These are phyloP conservation scores for Leptopilina clavipes DNA, from an alignment of 1,140 invertebrate genomes.

Conservation along the genomic window DNA sequence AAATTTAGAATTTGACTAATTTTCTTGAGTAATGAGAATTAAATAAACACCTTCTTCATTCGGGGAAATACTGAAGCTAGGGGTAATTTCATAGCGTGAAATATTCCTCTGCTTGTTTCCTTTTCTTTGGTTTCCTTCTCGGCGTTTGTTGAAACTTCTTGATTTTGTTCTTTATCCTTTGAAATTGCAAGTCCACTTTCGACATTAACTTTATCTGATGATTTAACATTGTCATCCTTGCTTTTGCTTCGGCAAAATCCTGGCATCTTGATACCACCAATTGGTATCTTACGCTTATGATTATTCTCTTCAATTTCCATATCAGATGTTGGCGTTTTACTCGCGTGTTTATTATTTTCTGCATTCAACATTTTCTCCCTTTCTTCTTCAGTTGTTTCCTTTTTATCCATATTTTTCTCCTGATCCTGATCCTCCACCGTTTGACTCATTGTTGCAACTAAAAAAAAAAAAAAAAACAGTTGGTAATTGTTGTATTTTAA, in stretches of 20 bases:
- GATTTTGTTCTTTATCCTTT: slow-evolving; percentile 72
- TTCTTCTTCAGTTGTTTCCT: slow-evolving; percentile 83
- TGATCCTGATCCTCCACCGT: slow-evolving; percentile 52
- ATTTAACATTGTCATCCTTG: slow-evolving; percentile 75
- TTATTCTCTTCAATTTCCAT: slow-evolving; percentile 76
- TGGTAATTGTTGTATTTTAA: too few species aligned
- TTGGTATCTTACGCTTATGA: slow-evolving; percentile 85
- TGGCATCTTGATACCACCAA: slow-evolving; percentile 88
- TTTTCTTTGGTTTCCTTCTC: slow-evolving; percentile 72
- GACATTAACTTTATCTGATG: slow-evolving; percentile 58
- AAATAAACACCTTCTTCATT: slow-evolving; percentile 67
- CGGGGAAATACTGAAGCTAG: slow-evolving; percentile 79
- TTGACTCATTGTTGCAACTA: slow-evolving; percentile 62
- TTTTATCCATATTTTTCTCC: slow-evolving; percentile 80
- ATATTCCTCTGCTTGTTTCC: slow-evolving; percentile 71
- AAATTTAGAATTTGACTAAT: too few species aligned
- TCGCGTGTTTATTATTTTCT: slow-evolving; percentile 75
- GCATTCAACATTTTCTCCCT: slow-evolving; percentile 82
- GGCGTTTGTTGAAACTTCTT: slow-evolving; percentile 72
- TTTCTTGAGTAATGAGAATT: background rate
- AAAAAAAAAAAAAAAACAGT: too few species aligned
- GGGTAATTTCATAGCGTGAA: slow-evolving; percentile 80
- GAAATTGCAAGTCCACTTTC: slow-evolving; percentile 54
- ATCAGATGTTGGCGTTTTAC: slow-evolving; percentile 66
- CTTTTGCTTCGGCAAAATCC: slow-evolving; percentile 86